phyloP scores from a whole-genome alignment of 2,113 vertebrate genomes.

The Daubentonia madagascariensis region DNA sequence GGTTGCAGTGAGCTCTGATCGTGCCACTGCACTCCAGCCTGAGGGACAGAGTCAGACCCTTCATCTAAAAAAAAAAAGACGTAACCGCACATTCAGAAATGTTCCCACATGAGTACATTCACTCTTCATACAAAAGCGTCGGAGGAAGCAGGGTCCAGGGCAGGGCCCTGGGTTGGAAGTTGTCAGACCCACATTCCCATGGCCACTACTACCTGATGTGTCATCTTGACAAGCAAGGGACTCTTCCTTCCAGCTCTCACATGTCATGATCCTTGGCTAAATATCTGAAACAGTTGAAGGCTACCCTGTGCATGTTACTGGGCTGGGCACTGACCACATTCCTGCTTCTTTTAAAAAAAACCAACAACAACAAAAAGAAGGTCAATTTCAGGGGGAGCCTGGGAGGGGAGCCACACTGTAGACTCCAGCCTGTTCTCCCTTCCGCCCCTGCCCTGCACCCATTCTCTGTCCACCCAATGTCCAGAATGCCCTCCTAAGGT shows the following conservation, averaged over 20 bases:
- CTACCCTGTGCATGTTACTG: not conserved
- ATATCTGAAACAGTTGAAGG: not conserved
- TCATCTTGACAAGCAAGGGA: not conserved
- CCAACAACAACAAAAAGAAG: not conserved
- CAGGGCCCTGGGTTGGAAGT: not conserved
- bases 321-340: not conserved
- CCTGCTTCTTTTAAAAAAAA: not conserved
- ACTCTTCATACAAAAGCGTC: not conserved
- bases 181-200: not conserved
- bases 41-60: too few species aligned
- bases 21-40: too few species aligned
- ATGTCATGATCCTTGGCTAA: not conserved
- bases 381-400: not conserved
- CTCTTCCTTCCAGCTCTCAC: not conserved
- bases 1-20: too few species aligned
- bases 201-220: too few species aligned
- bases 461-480: not conserved
- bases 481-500: not conserved
- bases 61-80: not conserved
- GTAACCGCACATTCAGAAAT: not conserved
- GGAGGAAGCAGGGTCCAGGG: not conserved
- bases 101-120: not conserved
- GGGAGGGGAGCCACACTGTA: not conserved
- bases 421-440: not conserved
- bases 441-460: not conserved